Evolutionary conservation across 2,797 vertebrate genomes (phyloP).

Genomic region (Lacerta agilis): DNA sequence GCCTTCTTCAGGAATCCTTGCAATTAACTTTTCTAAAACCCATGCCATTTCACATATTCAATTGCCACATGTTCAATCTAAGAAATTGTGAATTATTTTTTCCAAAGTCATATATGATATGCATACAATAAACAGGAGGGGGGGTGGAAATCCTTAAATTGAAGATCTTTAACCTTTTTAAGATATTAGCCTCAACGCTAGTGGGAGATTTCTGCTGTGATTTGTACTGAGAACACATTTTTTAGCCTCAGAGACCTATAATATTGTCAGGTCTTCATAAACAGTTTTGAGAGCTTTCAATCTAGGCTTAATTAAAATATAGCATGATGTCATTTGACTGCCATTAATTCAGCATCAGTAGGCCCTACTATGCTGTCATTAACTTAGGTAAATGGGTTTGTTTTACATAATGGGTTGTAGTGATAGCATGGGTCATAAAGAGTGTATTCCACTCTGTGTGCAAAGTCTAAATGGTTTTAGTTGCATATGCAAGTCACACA

Average conservation of each 20-base stretch:
- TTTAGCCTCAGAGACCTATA: slow-evolving; percentile 48
- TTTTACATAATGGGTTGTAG: slow-evolving; percentile 48
- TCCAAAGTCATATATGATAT: slow-evolving; percentile 45
- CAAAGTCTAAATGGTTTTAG: slow-evolving; percentile 37
- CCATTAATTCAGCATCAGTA: slow-evolving; percentile 60
- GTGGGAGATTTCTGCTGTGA: slow-evolving; percentile 55
- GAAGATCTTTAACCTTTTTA: slow-evolving; percentile 62
- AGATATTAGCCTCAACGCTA: slow-evolving; percentile 49
- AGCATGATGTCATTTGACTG: slow-evolving; percentile 36
- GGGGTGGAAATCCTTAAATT: slow-evolving; percentile 16
- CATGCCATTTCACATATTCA: not conserved
- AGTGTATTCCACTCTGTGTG: slow-evolving; percentile 9
- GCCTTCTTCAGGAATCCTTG: too few species aligned
- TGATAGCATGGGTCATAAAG: slow-evolving; percentile 20
- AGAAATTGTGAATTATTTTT: slow-evolving; percentile 51
- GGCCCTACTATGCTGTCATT: slow-evolving; percentile 41
- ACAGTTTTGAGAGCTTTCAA: slow-evolving; percentile 60
- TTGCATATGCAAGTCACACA: not conserved
- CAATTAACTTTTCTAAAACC: not conserved
- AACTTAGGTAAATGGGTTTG: slow-evolving; percentile 62
- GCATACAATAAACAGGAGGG: slow-evolving; percentile 53
- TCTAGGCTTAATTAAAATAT: slow-evolving; percentile 63
- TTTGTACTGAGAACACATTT: slow-evolving; percentile 40
- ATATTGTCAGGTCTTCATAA: slow-evolving; percentile 55
- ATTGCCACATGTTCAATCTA: slow-evolving; percentile 39